Percentiles rank a stretch among this genome's conserved stretches.
Evolutionary conservation across 2,113 vertebrate genomes (phyloP).

Genomic region (Calyptommatus sinebrachiatus): DNA sequence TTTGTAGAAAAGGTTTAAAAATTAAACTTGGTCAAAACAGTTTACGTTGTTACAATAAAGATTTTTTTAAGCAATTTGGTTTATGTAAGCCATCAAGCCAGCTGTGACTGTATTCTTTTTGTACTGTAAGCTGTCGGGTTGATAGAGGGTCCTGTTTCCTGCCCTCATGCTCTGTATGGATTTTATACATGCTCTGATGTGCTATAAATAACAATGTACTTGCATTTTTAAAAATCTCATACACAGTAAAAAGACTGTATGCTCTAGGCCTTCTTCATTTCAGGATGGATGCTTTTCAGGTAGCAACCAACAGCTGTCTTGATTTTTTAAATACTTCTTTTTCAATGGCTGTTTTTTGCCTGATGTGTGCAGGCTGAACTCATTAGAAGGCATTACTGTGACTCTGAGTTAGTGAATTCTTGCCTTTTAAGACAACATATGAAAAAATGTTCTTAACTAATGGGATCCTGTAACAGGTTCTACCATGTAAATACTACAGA

Average conservation of each 20-base stretch:
- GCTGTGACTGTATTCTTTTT: constrained; percentile 54
- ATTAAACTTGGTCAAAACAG: constrained; percentile 41
- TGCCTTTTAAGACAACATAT: constrained; percentile 71
- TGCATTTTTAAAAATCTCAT: constrained; percentile 65
- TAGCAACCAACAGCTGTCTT: constrained; percentile 64
- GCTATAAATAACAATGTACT: constrained; percentile 66
- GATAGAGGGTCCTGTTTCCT: constrained; percentile 58
- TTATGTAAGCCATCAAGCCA: constrained; percentile 53
- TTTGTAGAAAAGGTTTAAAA: constrained; percentile 30
- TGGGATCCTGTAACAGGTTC: constrained; percentile 70
- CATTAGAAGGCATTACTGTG: constrained; percentile 67
- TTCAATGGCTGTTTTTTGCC: constrained; percentile 68
- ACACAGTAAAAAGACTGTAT: constrained; percentile 61
- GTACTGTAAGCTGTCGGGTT: constrained; percentile 55
- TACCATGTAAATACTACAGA: constrained; percentile 80
- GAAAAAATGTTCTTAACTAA: constrained; percentile 76
- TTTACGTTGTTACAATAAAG: constrained; percentile 36
- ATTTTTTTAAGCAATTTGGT: constrained; percentile 34
- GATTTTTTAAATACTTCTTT: constrained; percentile 65
- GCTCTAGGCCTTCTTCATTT: constrained; percentile 54
- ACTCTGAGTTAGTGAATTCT: constrained; percentile 69
- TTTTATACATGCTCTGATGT: constrained; percentile 53
- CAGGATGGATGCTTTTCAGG: constrained; percentile 63
- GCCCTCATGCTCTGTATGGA: constrained; percentile 50
- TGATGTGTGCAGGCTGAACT: constrained; percentile 66